phyloP scores from a whole-genome alignment of 1,140 invertebrate genomes.

The Lepidurus arcticus region DNA sequence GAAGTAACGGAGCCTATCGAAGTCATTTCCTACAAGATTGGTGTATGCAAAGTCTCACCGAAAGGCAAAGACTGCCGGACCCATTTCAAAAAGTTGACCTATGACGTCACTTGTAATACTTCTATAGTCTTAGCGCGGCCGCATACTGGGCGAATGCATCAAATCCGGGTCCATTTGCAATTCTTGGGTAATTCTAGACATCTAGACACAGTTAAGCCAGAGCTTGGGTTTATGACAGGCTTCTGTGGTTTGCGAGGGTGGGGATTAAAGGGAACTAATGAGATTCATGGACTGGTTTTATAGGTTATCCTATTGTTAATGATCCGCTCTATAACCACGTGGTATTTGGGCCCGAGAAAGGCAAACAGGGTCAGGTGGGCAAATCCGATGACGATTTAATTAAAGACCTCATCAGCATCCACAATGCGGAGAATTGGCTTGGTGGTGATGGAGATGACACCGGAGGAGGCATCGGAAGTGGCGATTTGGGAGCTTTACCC shows the following conservation, averaged over 20 bases:
- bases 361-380: constrained; percentile 84
- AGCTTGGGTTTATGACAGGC: constrained; percentile 24
- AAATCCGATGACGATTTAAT: constrained; percentile 88
- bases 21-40: constrained; percentile 90
- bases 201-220: not conserved
- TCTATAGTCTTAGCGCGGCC: constrained; percentile 91
- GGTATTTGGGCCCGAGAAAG: constrained; percentile 84
- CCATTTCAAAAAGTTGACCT: constrained; percentile 77
- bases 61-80: constrained; percentile 87
- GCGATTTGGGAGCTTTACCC: constrained; percentile 32
- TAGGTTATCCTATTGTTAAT: constrained; percentile 92
- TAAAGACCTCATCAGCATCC: constrained; percentile 78
- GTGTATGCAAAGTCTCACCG: constrained; percentile 83
- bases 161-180: constrained; percentile 97
- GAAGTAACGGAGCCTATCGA: constrained; percentile 87
- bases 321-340: constrained; percentile 92
- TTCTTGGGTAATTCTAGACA: constrained; percentile 66
- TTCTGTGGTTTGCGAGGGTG: constrained; percentile 17
- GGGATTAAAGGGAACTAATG: not conserved
- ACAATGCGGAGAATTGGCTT: constrained; percentile 89
- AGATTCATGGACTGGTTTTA: constrained; percentile 28
- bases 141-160: constrained; percentile 94
- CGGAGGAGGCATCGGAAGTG: constrained; percentile 34
- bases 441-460: constrained; percentile 72
- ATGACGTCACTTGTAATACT: constrained; percentile 67